Base-by-base conservation (phyloP, 2,113 vertebrate species). In the Leptosomus discolor region DNA sequence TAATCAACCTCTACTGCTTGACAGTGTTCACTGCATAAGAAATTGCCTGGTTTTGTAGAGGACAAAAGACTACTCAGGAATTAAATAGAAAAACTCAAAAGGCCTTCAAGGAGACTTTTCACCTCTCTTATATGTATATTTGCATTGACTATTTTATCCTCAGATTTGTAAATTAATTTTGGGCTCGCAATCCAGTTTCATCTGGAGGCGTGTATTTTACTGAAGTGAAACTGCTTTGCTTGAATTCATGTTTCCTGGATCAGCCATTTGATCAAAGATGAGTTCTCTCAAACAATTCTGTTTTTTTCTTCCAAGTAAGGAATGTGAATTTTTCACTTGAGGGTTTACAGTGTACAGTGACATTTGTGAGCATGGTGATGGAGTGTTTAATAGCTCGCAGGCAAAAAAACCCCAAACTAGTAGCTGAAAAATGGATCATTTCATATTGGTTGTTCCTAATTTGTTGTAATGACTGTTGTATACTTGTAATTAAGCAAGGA, bases 11-110 rank as follows among this genome's bases (percentile, higher is more conserved):
- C 67, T 84, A 41, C 91, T 96, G 71, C 96, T 84, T 0, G 0
- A 79, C 89, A 61, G 77, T 36, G 82, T 86, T 96, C 89, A 94
- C 78, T 95, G 39, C 15, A 53, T 94, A 94, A 97, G 78, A 75
- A 97, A 94, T 92, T 92, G 87, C 63, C 83, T 92, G 88, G 71
- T 94, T 98, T 97, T 94, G 53, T 83, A 75, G 85, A 87, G 95
- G 76, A 98, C 95, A 96, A 98, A 97, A 97, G 95, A 57, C 58
- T 96, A 45, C 91, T 75, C 81, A 90, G 89, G 77, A 97, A 94
- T 93, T 26, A 27, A 87, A 85, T 2, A 32, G 15, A 61, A 89
- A 90, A 88, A 67, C 64, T 96, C 61, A 53, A 15, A 94, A 85
- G 73, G 74, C 83, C 76, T 84, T 83, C 76, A 78, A 77, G 68